Evolutionary conservation across 1,140 invertebrate genomes (phyloP), one percentile per base, ranked within the genome.

Genomic region (Psilanteris sp.): DNA sequence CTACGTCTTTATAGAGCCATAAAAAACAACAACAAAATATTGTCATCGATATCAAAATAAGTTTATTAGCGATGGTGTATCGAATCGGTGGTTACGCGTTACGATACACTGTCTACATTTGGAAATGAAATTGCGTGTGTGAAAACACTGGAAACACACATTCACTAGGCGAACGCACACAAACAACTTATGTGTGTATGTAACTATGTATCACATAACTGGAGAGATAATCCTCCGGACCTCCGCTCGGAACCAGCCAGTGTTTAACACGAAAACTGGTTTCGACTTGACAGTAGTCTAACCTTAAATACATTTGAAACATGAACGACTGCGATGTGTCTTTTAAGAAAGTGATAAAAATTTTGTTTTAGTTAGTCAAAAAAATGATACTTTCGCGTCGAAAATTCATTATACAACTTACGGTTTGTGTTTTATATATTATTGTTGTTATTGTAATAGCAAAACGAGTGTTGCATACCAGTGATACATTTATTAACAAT

Each of bases 331-430:
- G 61, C 44, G 18, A 73, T 73, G 70, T 16, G 26, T 36, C 44
- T 59, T 10, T 52, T 36, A 57, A 29, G 34, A 37, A 59, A 64
- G 34, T 73, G 24, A 66, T 20, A n/a, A 8, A 44, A 61, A 71
- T 61, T 77, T 8, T 29, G 4, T 37, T 61, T 41, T 59, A 66
- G 44, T 32, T 24, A 39, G 22, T 34, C 9, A 13, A 41, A 9
- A 80, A 80, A 46, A 83, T 83, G 82, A 79, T 77, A 26, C 44
- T 79, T 50, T 70, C 68, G 46, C 78, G 80, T 3, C 73, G 75
- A 14, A 82, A 75, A 78, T 68, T 68, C 37, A 68, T 78, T 57
- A 52, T 81, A 32, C 79, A 80, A 55, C 46, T 70, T 32, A 36
- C 54, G 1, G 18, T 79, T 55, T 82, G 78, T 31, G 57, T 70